Conservation (phyloP, 2,888 invertebrate genomes). For the Agapostemon virescens region DNA sequence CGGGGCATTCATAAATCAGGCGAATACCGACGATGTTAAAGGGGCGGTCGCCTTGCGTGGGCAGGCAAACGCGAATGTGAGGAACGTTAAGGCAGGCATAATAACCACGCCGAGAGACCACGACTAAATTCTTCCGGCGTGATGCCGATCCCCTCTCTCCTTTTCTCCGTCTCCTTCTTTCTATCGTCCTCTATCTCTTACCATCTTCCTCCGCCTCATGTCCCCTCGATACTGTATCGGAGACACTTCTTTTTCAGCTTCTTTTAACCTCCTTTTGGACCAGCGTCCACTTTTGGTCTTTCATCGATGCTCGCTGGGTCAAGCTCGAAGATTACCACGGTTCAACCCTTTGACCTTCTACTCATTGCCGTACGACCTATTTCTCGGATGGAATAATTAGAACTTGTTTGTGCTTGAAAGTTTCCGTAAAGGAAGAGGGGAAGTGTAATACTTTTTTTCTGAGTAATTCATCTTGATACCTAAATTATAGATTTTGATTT, state of each 20-base stretch:
- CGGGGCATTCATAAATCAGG: constrained; percentile 74
- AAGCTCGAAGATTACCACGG: neutral
- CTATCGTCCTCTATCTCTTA: neutral
- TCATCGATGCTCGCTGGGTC: neutral
- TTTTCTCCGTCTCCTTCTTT: neutral
- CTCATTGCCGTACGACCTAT: too few species aligned
- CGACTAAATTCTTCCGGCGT: constrained; percentile 66
- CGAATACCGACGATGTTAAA: constrained; percentile 75
- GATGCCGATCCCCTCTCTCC: constrained; percentile 33
- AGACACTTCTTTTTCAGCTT: constrained; percentile 19
- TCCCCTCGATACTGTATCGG: neutral
- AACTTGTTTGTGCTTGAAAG: too few species aligned
- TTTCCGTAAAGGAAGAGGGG: too few species aligned
- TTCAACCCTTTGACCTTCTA: neutral
- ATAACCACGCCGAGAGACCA: constrained; percentile 62
- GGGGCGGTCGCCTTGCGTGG: constrained; percentile 73
- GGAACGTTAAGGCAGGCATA: constrained; percentile 69
- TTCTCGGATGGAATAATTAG: too few species aligned
- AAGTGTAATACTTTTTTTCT: too few species aligned
- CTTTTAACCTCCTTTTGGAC: constrained; percentile 44
- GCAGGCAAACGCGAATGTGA: constrained; percentile 67
- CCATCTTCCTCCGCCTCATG: neutral
- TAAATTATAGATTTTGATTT: too few species aligned
- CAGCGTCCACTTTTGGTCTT: neutral
- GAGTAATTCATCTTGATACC: too few species aligned